Evolutionary conservation across 2,797 vertebrate genomes (phyloP), one percentile per base, ranked within the genome.

Genomic region (Bryconaethiops microstoma): DNA sequence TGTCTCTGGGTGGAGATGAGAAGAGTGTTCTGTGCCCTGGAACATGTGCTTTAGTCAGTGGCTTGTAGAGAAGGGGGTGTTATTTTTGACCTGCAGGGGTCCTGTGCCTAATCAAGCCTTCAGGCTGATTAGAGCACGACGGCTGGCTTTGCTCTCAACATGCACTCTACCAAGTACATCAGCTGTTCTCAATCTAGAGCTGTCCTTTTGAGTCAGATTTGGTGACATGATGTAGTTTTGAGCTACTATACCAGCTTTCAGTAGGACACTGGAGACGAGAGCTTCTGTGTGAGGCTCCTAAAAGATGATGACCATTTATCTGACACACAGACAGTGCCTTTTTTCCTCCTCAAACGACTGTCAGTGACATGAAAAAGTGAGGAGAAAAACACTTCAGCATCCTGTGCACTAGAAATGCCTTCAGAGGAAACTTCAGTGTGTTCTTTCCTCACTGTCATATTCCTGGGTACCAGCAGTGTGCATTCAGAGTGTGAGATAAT

Each of bases 41-140:
- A 16, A 60, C 23, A 21, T 12, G 4, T 48, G 57, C 8, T 14
- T 63, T 21, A 17, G 65, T 13, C 1, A 35, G 45, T 54, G 57
- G 69, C 52, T 19, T 57, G 16, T 50, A 29, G 52, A 3, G 35
- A 50, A 76, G 40, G 48, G 19, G 59, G 68, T 78, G 6, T 73
- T 23, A 67, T 70, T 81, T 77, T 23, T 50, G 14, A 50, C 3
- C 48, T 55, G 45, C 48, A 81, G 65, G 62, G 4, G n/a, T 63
- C 1, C 21, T 59, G 55, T 63, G 16, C 60, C 13, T 50, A 81
- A 79, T 76, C 68, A 16, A 65, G 48, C 62, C 54, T 80, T 25
- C 55, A 54, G 64, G 1, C 17, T 71, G 83, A 69, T 82, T 63
- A 80, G 17, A 68, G 65, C 65, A 42, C 65, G n/a, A 19, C 39